Base-by-base conservation (phyloP, 2,797 vertebrate species). In the Sebastes aleutianus region DNA sequence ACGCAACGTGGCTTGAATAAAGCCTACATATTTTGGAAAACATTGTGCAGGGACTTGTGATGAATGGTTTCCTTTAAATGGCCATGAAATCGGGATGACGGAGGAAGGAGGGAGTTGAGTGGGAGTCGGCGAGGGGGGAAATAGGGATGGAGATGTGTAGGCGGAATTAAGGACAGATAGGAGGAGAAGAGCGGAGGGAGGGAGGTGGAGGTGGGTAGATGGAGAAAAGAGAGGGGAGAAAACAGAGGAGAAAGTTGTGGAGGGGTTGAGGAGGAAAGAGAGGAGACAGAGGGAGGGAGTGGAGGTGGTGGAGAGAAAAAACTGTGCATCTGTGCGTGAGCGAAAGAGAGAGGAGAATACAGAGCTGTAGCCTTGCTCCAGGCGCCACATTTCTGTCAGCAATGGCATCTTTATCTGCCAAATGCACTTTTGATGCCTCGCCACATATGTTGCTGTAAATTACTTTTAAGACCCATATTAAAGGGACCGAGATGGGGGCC, bases 401-500 rank as follows among this genome's bases (percentile, higher is more conserved):
- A 36, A 69, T 91, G 87, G 86, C 91, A 91, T 93, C 90, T 94
- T 94, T 92, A 92, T 94, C 91, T 90, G 88, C 89, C 89, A 91
- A 94, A 95, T 95, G 91, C 91, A 92, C 92, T 95, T 95, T 91
- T 94, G 92, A 95, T 94, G 89, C 88, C 78, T 79, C 24, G 26
- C 90, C 90, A 91, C 93, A 87, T 93, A 93, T 92, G 93, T 86
- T 88, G 85, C 89, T 78, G 90, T 91, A 93, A 94, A 94, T 94
- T 92, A 93, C 82, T 91, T 94, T 94, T 93, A 94, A 90, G 80
- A 82, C 61, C 76, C 74, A 67, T 82, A 85, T 89, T 91, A 91
- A 85, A 75, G 62, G 53, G 56, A 70, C 79, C 14, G 74, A 78
- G 80, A 86, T 62, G 69, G 39, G 64, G 83, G 70, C 79, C 79